Conservation (phyloP, 1,140 invertebrate genomes). For the Saccostrea glomerata region DNA sequence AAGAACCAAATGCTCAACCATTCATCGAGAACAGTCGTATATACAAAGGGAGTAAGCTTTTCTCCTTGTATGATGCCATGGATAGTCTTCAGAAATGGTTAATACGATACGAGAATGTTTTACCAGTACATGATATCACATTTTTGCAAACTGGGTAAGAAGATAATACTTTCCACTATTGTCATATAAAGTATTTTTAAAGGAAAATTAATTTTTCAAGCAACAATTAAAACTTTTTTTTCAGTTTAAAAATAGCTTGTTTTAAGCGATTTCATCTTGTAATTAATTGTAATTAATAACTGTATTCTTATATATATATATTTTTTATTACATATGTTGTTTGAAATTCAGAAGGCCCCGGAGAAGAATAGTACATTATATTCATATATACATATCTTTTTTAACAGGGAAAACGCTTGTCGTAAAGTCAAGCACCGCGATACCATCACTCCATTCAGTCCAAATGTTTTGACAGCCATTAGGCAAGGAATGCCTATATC, state of each 20-base stretch:
- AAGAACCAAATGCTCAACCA: constrained; percentile 66
- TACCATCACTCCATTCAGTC: constrained; percentile 48
- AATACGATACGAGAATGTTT: constrained; percentile 66
- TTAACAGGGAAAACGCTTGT: constrained; percentile 58
- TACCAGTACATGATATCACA: constrained; percentile 66
- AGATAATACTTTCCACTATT: background rate
- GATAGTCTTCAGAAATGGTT: constrained; percentile 69
- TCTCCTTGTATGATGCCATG: constrained; percentile 69
- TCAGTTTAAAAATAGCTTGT: too few relatives aligned
- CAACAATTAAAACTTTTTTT: too few relatives aligned
- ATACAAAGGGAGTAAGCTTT: constrained; percentile 59
- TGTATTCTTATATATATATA: background rate
- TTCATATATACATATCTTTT: background rate
- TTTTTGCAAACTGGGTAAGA: constrained; percentile 70
- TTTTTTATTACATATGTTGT: background rate
- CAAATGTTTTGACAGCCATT: constrained; percentile 50
- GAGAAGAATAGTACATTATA: too few relatives aligned
- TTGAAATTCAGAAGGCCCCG: too few relatives aligned
- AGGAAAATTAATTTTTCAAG: too few relatives aligned
- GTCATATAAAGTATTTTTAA: too few relatives aligned
- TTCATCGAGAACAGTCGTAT: constrained; percentile 71
- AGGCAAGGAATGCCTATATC: constrained; percentile 49
- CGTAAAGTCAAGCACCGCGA: constrained; percentile 53
- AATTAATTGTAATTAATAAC: too few relatives aligned
- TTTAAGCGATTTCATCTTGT: too few relatives aligned